Percentiles rank a stretch among this genome's conserved stretches.
Conservation (phyloP, 2,888 invertebrate genomes). For the Corbicula japonica region DNA sequence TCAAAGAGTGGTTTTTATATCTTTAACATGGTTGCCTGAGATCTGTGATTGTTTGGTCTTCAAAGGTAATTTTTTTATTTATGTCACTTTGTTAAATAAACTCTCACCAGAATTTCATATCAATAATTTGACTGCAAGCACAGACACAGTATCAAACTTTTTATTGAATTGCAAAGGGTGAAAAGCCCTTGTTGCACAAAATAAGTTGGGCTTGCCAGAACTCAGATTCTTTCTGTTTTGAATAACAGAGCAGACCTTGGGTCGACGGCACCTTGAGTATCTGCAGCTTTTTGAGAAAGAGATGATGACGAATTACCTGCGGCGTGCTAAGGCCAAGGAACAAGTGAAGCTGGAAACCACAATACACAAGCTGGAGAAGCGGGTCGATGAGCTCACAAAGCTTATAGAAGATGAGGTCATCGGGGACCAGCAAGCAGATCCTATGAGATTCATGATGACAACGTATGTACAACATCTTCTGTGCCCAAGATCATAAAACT, state of each 20-base stretch:
- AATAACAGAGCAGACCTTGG: conserved; percentile 66
- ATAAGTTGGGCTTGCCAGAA: not conserved
- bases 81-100: too few species aligned
- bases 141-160: too few species aligned
- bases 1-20: too few species aligned
- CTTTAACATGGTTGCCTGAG: too few species aligned
- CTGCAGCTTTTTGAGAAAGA: conserved; percentile 83
- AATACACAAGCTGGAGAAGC: conserved; percentile 74
- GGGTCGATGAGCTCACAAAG: conserved; percentile 81
- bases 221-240: not conserved
- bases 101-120: too few species aligned
- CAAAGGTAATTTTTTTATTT: too few species aligned
- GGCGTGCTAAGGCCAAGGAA: conserved; percentile 69
- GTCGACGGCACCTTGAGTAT: conserved; percentile 72
- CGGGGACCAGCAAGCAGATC: conserved; percentile 54
- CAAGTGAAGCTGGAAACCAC: conserved; percentile 72
- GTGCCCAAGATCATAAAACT: not conserved
- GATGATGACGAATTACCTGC: conserved; percentile 79
- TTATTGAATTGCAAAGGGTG: too few species aligned
- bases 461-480: not conserved
- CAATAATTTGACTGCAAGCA: too few species aligned
- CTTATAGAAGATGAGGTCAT: conserved; percentile 79
- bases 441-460: conserved; percentile 13
- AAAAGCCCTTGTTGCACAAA: too few species aligned
- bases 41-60: too few species aligned